A percentile compares a stretch with the other conserved stretches of the same genome.
These are phyloP conservation scores for Serranus cabrilla DNA, from an alignment of 2,797 vertebrate species.

Conservation along the genomic window DNA sequence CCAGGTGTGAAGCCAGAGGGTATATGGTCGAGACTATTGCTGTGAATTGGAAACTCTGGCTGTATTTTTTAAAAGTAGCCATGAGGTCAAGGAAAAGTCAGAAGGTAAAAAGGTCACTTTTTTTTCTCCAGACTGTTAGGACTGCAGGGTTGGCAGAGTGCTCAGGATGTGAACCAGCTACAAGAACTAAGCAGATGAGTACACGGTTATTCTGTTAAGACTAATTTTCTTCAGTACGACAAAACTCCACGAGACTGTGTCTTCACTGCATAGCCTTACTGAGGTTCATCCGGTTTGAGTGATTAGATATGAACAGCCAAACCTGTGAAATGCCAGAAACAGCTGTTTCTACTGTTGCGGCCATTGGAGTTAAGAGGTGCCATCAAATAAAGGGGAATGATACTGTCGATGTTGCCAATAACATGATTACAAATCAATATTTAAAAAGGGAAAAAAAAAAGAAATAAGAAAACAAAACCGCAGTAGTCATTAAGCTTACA, in stretches of 20 bases:
- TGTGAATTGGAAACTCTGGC: conserved; percentile 70
- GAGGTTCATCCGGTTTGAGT: conserved; percentile 74
- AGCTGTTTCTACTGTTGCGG: conserved; percentile 50
- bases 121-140: conserved; percentile 33
- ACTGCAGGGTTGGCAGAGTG: conserved; percentile 57
- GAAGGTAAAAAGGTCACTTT: conserved; percentile 69
- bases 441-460: conserved; percentile 8
- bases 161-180: conserved; percentile 58
- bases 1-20: conserved; percentile 64
- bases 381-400: conserved; percentile 71
- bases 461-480: conserved; percentile 56
- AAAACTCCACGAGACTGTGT: conserved; percentile 47
- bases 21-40: conserved; percentile 73
- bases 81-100: conserved; percentile 61
- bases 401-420: conserved; percentile 70
- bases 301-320: conserved; percentile 66
- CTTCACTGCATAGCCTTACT: conserved; percentile 77
- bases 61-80: conserved; percentile 44
- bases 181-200: conserved; percentile 58
- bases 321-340: conserved; percentile 69
- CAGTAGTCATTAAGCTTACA: conserved; percentile 85
- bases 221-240: conserved; percentile 46
- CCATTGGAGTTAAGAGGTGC: conserved; percentile 62
- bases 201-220: conserved; percentile 54
- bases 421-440: conserved; percentile 70